These are phyloP conservation scores for Clanis bilineata DNA, from an alignment of 2,888 invertebrate species.

Conservation along the genomic window DNA sequence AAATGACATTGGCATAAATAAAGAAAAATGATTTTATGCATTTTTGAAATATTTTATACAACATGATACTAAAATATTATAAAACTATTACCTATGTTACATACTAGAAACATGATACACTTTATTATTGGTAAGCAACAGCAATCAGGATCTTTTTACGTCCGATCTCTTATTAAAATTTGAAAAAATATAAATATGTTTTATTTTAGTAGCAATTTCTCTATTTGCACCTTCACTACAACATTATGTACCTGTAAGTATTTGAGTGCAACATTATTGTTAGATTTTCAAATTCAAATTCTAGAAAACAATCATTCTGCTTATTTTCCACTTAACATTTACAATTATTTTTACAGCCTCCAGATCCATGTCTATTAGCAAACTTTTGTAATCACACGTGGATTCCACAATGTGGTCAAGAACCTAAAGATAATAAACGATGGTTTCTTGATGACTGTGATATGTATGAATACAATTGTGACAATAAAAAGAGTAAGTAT, in stretches of 20 bases:
- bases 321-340: neutral
- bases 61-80: neutral
- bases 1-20: neutral
- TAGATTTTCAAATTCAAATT: too few species aligned
- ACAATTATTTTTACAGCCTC: constrained; percentile 34
- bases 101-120: neutral
- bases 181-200: neutral
- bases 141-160: neutral
- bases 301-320: neutral
- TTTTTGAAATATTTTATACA: neutral
- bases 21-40: neutral
- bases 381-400: constrained; percentile 58
- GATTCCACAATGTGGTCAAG: constrained; percentile 45
- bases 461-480: constrained; percentile 61
- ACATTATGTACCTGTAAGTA: constrained; percentile 44
- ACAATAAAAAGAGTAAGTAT: constrained; percentile 45
- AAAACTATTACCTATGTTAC: neutral
- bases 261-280: neutral
- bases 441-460: constrained; percentile 60
- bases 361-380: constrained; percentile 44
- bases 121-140: neutral
- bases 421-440: constrained; percentile 30
- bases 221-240: constrained; percentile 23
- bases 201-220: constrained; percentile 13
- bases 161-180: neutral